A percentile compares a stretch with the other conserved stretches of the same genome.
Evolutionary conservation across 2,888 invertebrate genomes (phyloP).

Genomic region (Lepidonotus clava): DNA sequence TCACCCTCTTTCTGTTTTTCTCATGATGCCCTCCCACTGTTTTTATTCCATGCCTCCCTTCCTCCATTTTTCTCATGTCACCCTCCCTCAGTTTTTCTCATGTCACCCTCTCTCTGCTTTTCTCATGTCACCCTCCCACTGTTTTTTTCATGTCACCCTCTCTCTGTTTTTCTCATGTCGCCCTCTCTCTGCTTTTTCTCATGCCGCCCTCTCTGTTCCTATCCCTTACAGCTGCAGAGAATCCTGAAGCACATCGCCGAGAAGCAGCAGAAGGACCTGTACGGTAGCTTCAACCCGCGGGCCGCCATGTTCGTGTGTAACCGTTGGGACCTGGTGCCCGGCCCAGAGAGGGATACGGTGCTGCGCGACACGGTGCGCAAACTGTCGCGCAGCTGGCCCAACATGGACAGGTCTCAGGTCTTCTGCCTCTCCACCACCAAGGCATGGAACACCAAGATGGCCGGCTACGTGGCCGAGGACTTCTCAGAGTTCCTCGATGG

Average conservation of each 20-base stretch:
- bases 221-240: slow-evolving; percentile 67
- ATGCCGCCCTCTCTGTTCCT: not conserved
- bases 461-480: slow-evolving; percentile 71
- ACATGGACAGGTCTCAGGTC: slow-evolving; percentile 64
- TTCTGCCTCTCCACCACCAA: slow-evolving; percentile 69
- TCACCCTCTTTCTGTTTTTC: too few relatives aligned
- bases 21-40: too few relatives aligned
- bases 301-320: slow-evolving; percentile 76
- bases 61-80: too few relatives aligned
- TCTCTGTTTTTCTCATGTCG: too few relatives aligned
- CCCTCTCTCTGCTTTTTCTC: not conserved
- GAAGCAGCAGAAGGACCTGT: slow-evolving; percentile 63
- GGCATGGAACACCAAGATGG: slow-evolving; percentile 66
- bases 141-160: too few relatives aligned
- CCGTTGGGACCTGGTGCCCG: slow-evolving; percentile 74
- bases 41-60: too few relatives aligned
- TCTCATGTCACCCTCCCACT: too few relatives aligned
- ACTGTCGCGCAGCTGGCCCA: slow-evolving; percentile 51
- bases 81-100: too few relatives aligned
- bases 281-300: slow-evolving; percentile 69
- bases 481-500: slow-evolving; percentile 67
- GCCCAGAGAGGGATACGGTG: slow-evolving; percentile 66
- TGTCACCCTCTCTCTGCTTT: too few relatives aligned
- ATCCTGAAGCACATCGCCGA: slow-evolving; percentile 65
- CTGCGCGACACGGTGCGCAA: slow-evolving; percentile 54